Evolutionary conservation across 2,113 vertebrate genomes (phyloP).

Genomic region (Sylvia atricapilla): DNA sequence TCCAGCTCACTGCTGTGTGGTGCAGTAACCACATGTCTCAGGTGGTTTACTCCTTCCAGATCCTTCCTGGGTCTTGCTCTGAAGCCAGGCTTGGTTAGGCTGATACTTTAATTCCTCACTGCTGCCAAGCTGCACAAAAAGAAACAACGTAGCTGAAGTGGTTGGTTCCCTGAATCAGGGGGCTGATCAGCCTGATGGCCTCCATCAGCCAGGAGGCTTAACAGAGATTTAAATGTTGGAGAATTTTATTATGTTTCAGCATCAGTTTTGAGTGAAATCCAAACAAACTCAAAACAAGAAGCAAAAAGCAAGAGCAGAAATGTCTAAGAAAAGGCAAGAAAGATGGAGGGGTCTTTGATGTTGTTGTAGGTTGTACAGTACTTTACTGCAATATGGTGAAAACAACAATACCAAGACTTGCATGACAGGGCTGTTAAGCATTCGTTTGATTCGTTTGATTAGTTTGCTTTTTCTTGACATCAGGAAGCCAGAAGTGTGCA

Average conservation of each 20-base stretch:
- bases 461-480: neutral
- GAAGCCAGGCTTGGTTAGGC: neutral
- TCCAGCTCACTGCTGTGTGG: neutral
- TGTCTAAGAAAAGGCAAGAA: neutral
- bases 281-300: neutral
- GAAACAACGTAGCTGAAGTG: neutral
- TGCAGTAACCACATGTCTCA: fast-evolving
- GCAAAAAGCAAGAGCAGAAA: neutral
- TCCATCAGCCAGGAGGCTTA: neutral
- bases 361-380: neutral
- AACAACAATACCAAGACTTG: neutral
- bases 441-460: neutral
- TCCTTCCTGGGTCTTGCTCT: neutral
- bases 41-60: neutral
- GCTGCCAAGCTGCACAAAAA: neutral
- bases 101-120: neutral
- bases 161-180: neutral
- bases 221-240: neutral
- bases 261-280: neutral
- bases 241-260: neutral
- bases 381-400: neutral
- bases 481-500: neutral
- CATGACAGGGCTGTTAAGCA: neutral
- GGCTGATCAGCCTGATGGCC: neutral
- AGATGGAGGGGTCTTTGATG: neutral